Evolutionary conservation across 2,888 invertebrate genomes (phyloP).

Genomic region (Atrina japonica): DNA sequence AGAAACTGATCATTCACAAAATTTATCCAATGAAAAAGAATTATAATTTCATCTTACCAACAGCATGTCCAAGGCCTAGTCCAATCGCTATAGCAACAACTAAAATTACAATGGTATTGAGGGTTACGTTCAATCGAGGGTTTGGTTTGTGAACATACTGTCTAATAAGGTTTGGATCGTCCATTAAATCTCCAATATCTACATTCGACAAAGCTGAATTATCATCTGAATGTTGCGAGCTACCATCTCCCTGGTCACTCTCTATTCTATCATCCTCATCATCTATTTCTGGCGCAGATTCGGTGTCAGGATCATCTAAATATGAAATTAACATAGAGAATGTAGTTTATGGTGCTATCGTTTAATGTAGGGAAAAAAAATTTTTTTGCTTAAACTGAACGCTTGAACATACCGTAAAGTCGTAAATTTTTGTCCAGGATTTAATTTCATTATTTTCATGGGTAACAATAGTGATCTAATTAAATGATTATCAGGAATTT

Average conservation of each 20-base stretch:
- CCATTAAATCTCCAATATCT: slow-evolving; percentile 29
- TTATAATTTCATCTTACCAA: slow-evolving; percentile 12
- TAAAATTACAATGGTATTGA: slow-evolving; percentile 21
- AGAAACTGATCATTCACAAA: too few relatives aligned
- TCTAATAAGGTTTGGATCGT: slow-evolving; percentile 17
- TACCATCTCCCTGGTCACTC: slow-evolving; percentile 21
- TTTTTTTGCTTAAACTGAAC: too few relatives aligned
- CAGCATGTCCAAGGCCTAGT: slow-evolving; percentile 25
- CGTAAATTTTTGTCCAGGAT: too few relatives aligned
- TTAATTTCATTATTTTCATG: too few relatives aligned
- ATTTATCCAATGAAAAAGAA: too few relatives aligned
- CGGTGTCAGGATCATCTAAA: slow-evolving; percentile 27
- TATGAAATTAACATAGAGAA: not conserved
- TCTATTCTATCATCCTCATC: slow-evolving; percentile 29
- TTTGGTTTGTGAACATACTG: slow-evolving; percentile 26
- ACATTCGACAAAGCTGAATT: slow-evolving; percentile 23
- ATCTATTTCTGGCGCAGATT: slow-evolving; percentile 26
- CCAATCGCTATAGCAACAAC: slow-evolving; percentile 25
- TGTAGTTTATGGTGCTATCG: too few relatives aligned
- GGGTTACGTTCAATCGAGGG: slow-evolving; percentile 15
- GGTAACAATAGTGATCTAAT: too few relatives aligned
- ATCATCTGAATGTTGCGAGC: slow-evolving; percentile 10
- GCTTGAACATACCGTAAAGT: too few relatives aligned
- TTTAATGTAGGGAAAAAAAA: too few relatives aligned
- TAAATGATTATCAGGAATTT: too few relatives aligned